Conservation (phyloP, 2,113 vertebrate species). For the Oncorhynchus masou region DNA sequence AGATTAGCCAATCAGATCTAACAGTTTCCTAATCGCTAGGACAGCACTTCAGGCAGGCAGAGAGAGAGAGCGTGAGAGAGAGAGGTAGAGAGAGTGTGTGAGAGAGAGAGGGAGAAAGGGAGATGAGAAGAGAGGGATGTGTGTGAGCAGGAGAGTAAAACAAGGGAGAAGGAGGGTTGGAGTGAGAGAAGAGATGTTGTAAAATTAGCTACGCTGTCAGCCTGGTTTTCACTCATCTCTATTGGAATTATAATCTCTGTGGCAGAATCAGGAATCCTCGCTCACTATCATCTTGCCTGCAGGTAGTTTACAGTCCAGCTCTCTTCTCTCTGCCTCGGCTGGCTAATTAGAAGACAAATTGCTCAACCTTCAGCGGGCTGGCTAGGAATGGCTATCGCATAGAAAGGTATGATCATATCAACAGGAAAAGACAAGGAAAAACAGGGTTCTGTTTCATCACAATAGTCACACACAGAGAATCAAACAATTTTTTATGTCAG, state of each 20-base stretch:
- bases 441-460: background rate
- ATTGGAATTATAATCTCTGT: constrained; percentile 79
- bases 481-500: background rate
- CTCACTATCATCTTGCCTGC: constrained; percentile 76
- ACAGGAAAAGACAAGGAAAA: background rate
- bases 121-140: background rate
- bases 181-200: constrained; percentile 59
- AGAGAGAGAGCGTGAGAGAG: constrained; percentile 17
- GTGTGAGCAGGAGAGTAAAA: background rate
- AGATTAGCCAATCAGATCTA: constrained; percentile 50
- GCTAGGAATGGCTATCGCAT: constrained; percentile 60
- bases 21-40: constrained; percentile 38
- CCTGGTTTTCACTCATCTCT: constrained; percentile 79
- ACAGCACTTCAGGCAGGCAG: constrained; percentile 50
- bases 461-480: constrained; percentile 4
- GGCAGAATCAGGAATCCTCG: constrained; percentile 75
- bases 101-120: background rate
- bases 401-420: constrained; percentile 27
- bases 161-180: constrained; percentile 27
- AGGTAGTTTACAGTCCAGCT: constrained; percentile 77
- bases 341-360: constrained; percentile 75
- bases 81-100: constrained; percentile 4
- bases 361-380: constrained; percentile 66
- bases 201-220: constrained; percentile 83
- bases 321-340: constrained; percentile 72